Base-by-base conservation (phyloP, 1,140 invertebrate species). In the Sitophilus oryzae region DNA sequence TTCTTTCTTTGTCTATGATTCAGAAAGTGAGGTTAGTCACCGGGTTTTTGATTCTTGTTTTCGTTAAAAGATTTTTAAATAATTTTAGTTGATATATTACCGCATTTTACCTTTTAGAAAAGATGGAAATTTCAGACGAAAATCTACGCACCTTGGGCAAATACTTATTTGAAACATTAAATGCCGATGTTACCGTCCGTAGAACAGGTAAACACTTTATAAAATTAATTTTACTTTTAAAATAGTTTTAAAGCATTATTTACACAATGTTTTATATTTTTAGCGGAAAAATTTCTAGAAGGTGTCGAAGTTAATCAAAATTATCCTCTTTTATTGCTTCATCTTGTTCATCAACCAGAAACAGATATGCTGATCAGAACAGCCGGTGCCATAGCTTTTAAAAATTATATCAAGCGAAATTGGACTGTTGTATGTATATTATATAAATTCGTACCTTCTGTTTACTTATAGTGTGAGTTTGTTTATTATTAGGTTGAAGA, bases 381-480 rank as follows among this genome's bases (percentile, higher is more conserved):
- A 36, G 87, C 92, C 30, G 91, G 89, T 40, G 85, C 93, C 37
- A 86, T 98, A 61, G 86, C 89, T 11, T 96, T 99, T 66, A 99
- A 99, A 73, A 99, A 99, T 73, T 96, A 87, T 72, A 83, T 97
- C 4, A 97, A 96, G 73, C 77, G 91, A 48, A 95, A 97, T 75
- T 99, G 96, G 96, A 81, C 82, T 76, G 77, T 89, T 63, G 89
- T 93, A 77, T 77, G 82, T 80, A 1, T 35, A 1, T 23, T 47
- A 47, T n/a, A n/a, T n/a, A n/a, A n/a, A n/a, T n/a, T n/a, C n/a
- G n/a, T n/a, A n/a, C n/a, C n/a, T n/a, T n/a, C n/a, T n/a, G n/a
- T n/a, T n/a, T n/a, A n/a, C n/a, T n/a, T n/a, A n/a, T n/a, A n/a
- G n/a, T n/a, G n/a, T n/a, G n/a, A n/a, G n/a, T n/a, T n/a, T 30